Conservation (phyloP, 2,797 vertebrate species). For the Arnoldichthys spilopterus region DNA sequence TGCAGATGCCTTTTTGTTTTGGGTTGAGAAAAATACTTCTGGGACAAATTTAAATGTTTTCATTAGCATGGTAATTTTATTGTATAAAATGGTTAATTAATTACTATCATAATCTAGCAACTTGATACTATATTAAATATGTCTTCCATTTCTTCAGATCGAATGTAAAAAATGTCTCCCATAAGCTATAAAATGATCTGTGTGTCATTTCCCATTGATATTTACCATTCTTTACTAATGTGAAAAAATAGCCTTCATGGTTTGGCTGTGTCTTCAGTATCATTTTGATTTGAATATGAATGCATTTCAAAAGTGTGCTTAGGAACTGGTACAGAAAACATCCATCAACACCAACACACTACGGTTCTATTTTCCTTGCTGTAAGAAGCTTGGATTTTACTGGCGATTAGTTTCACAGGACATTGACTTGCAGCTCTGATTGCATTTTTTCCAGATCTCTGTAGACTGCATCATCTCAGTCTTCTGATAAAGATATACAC, state of each 20-base stretch:
- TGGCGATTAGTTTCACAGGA: not conserved
- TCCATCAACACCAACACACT: not conserved
- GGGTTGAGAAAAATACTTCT: not conserved
- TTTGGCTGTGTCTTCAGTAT: not conserved
- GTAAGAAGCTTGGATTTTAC: not conserved
- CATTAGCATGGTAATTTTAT: not conserved
- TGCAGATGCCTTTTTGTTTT: not conserved
- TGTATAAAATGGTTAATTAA: not conserved
- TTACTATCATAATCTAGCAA: not conserved
- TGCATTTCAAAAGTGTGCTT: not conserved
- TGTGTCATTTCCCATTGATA: not conserved
- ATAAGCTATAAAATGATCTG: not conserved
- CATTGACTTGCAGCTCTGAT: not conserved
- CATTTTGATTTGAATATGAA: not conserved
- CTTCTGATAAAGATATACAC: not conserved
- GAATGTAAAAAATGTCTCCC: not conserved
- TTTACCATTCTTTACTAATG: not conserved
- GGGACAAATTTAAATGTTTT: not conserved
- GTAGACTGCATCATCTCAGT: not conserved
- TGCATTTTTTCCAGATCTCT: not conserved
- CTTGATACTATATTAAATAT: not conserved
- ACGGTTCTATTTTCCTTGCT: not conserved
- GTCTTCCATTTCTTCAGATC: not conserved
- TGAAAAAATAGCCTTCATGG: not conserved
- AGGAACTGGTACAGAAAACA: not conserved